These are phyloP conservation scores for Thymelicus sylvestris DNA, from an alignment of 2,888 invertebrate genomes.

Conservation along the genomic window DNA sequence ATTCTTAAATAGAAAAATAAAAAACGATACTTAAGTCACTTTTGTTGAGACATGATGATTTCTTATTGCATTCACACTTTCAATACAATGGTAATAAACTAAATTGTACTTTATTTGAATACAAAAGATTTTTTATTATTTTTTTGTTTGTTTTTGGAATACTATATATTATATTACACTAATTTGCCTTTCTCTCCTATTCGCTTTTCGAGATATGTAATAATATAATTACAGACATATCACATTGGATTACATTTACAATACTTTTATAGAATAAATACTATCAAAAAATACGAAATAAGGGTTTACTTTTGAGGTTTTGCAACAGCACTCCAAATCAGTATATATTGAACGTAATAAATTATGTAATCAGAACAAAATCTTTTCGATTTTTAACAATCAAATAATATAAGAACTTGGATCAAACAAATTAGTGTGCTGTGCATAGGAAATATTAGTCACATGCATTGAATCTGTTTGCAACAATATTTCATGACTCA, in stretches of 20 bases:
- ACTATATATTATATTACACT: slow-evolving; percentile 25
- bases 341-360: too few species aligned
- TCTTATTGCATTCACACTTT: slow-evolving; percentile 23
- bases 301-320: neutral
- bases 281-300: neutral
- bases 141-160: slow-evolving; percentile 35
- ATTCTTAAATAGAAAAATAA: slow-evolving; percentile 24
- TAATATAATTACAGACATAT: slow-evolving; percentile 52
- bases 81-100: slow-evolving; percentile 34
- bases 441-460: too few species aligned
- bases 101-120: slow-evolving; percentile 50
- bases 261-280: slow-evolving; percentile 5
- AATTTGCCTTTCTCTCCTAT: slow-evolving; percentile 6
- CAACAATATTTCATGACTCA: too few species aligned
- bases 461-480: too few species aligned
- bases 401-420: too few species aligned
- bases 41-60: neutral
- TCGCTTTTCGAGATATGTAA: slow-evolving; percentile 53
- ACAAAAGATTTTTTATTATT: slow-evolving; percentile 43
- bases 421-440: too few species aligned
- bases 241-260: slow-evolving; percentile 56
- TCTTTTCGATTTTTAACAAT: too few species aligned
- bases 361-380: too few species aligned
- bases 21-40: slow-evolving; percentile 18
- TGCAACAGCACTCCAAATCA: neutral